Base-by-base conservation (phyloP, 1,140 invertebrate species). In the Parasteatoda tepidariorum region DNA sequence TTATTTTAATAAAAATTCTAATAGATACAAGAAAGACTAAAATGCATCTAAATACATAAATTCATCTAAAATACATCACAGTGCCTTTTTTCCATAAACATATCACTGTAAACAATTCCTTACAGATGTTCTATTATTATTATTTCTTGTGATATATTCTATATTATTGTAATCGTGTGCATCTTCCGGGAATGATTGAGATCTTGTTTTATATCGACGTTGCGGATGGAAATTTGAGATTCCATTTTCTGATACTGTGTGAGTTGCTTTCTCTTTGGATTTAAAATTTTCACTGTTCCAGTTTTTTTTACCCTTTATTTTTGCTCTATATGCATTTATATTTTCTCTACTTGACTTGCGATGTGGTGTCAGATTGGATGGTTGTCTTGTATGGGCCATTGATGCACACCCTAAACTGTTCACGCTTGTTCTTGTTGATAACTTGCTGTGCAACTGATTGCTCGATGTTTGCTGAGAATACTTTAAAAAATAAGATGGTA, bases 401-500 rank as follows among this genome's bases (percentile, higher is more conserved):
- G 48, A 3, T 26, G n/a, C 11, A n/a, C 48, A 54, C 22, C 41
- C 68, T 54, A 54, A n/a, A 30, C 68, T 71, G n/a, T 71, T 48
- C 18, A 71, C 22, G 28, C 68, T 71, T 6, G 68, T 71, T 15
- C 48, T 48, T 26, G 68, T 71, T 26, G 68, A 71, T 2, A 34
- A 15, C 11, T 71, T 71, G 28, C 68, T 71, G 4, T 71, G 68
- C 6, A 26, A 11, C 7, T 30, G 68, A 48, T 71, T 54, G 9
- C 41, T 71, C 30, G 68, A 71, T 31, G 48, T 71, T n/a, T 71
- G 68, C 7, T 54, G 22, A n/a, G 28, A 55, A 28, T 11, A 54
- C 28, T 71, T 13, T 15, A 55, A 30, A 41, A 55, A 71, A 9
- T 15, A 59, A 59, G 4, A 48, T 2, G 18, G n/a, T n/a, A n/a